Base-by-base conservation (phyloP, 2,113 vertebrate genomes). In the Toxostoma redivivum region DNA sequence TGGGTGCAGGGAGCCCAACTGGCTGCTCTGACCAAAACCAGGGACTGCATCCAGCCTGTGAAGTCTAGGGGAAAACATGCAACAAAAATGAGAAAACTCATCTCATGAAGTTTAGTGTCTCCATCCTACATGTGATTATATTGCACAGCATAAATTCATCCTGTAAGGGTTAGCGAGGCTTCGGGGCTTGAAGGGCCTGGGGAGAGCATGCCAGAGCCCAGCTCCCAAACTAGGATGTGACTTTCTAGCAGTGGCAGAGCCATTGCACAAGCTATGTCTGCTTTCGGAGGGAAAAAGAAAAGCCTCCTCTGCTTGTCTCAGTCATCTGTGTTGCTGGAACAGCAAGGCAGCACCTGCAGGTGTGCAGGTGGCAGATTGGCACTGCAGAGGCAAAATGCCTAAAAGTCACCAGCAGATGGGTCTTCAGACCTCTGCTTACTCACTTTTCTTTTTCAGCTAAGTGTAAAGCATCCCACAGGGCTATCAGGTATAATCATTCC, bases 41-140 rank as follows among this genome's bases (percentile, higher is more conserved):
- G 42, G 3, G 9, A 60, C 30, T 23, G 25, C 15, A 15, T 5
- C 33, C 47, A 66, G 47, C 25, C 24, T 3, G 1, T 2, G 2
- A 42, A 38, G 16, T 11, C 18, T 42, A 15, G 2, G 24, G 33
- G 12, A 7, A 85, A 80, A 70, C 40, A 15, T 1, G 28, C 56
- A 56, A 74, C 11, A 60, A 38, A 62, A 72, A 0, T 5, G 7
- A 61, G 80, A 24, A 38, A 57, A 35, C 15, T 42, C 33, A 12
- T 31, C 64, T 45, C 16, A 10, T 33, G 15, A 71, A 60, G 40
- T 57, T 86, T 17, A 69, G 23, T 7, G 42, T 40, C 23, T 54
- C 40, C 0, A 0, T 37, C 62, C 54, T 7, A 7, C 2, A 2
- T 4, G 3, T 13, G 14, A 79, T 30, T 3, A 16, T 3, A 5